These are phyloP conservation scores for Natrix natrix DNA, from an alignment of 2,797 vertebrate species.

Conservation along the genomic window DNA sequence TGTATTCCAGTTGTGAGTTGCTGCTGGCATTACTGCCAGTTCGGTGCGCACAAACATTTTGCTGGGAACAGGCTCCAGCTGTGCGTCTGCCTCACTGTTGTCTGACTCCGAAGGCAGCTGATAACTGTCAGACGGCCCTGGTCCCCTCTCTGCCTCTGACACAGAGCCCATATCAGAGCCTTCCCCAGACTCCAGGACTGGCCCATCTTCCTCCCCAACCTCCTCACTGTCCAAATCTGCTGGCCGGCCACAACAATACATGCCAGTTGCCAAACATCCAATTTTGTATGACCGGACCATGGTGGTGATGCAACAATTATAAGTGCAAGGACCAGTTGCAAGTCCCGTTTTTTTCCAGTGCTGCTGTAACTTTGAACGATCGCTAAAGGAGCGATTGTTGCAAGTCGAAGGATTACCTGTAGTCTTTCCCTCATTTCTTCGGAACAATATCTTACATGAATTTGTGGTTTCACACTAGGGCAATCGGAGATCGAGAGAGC, in stretches of 20 bases:
- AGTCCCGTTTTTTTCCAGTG: neutral
- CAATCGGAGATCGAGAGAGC: conserved; percentile 93
- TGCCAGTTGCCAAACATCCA: neutral
- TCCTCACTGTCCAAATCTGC: no score
- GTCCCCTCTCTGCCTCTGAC: no score
- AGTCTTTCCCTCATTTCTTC: neutral
- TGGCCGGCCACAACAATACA: neutral
- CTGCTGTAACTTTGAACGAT: neutral
- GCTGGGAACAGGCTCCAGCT: no score
- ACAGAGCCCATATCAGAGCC: no score
- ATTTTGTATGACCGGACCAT: neutral
- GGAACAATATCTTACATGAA: neutral
- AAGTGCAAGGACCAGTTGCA: neutral
- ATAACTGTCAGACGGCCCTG: no score
- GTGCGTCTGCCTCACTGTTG: no score
- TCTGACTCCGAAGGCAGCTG: no score
- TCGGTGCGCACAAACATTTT: no score
- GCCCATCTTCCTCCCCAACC: no score
- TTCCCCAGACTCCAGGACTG: no score
- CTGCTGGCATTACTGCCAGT: no score
- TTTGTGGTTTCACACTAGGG: conserved; percentile 66
- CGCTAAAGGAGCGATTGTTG: neutral
- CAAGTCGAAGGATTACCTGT: neutral
- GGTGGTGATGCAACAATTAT: neutral
- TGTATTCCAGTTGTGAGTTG: no score